A percentile compares a stretch with the other conserved stretches of the same genome.
Conservation (phyloP, 2,113 vertebrate species). For the Ammospiza caudacuta region DNA sequence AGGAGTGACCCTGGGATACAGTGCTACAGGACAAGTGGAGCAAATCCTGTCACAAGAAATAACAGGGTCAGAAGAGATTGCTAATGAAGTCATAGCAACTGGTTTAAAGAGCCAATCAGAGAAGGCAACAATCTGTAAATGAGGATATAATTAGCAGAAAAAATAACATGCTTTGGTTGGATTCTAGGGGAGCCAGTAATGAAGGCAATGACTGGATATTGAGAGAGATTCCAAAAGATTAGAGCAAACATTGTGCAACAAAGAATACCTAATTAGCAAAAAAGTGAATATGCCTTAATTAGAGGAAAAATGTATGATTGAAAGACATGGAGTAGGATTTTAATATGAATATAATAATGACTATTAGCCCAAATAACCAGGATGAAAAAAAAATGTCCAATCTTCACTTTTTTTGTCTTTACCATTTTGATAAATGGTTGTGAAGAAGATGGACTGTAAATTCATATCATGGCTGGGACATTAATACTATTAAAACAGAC, state of each 20-base stretch:
- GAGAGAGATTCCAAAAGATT: slow-evolving; percentile 83
- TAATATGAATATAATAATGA: slow-evolving; percentile 51
- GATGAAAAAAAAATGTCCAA: not conserved
- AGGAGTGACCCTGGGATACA: slow-evolving; percentile 78
- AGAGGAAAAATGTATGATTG: slow-evolving; percentile 75
- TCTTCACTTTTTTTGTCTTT: not conserved
- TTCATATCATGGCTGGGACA: not conserved
- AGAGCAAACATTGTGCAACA: slow-evolving; percentile 84
- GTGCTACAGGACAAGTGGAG: slow-evolving; percentile 79
- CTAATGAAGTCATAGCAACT: slow-evolving; percentile 89
- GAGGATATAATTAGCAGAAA: slow-evolving; percentile 88
- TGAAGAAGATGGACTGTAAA: slow-evolving; percentile 2
- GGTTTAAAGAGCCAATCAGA: slow-evolving; percentile 80
- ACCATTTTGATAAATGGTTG: not conserved
- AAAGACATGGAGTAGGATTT: slow-evolving; percentile 63
- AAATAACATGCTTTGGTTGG: slow-evolving; percentile 82
- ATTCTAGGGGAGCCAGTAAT: slow-evolving; percentile 78
- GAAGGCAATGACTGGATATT: slow-evolving; percentile 80
- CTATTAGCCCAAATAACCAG: not conserved
- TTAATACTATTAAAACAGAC: not conserved
- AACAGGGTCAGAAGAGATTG: slow-evolving; percentile 85
- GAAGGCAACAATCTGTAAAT: slow-evolving; percentile 83
- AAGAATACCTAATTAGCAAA: slow-evolving; percentile 85
- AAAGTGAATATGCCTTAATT: slow-evolving; percentile 80
- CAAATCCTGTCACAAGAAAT: slow-evolving; percentile 85